phyloP scores from a whole-genome alignment of 2,888 invertebrate genomes.

The Xestia ashworthii region DNA sequence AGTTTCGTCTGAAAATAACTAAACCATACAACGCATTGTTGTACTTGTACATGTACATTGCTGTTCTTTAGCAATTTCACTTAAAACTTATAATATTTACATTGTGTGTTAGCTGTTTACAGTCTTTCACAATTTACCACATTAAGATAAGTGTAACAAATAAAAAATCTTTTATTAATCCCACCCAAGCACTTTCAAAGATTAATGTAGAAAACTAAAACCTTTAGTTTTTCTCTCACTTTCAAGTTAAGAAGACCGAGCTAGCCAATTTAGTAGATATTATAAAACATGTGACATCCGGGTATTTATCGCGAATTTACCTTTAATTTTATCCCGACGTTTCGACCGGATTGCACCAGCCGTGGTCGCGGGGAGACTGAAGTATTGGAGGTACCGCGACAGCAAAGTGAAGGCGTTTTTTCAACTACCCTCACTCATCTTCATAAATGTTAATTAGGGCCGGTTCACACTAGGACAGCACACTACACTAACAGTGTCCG shows the following conservation, averaged over 20 bases:
- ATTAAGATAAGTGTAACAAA: neutral
- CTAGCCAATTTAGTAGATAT: slow-evolving; percentile 8
- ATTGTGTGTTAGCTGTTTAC: neutral
- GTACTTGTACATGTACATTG: neutral
- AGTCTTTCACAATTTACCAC: neutral
- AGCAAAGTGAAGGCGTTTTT: too few relatives aligned
- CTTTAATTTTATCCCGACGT: too few relatives aligned
- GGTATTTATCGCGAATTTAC: too few relatives aligned
- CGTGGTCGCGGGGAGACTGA: too few relatives aligned
- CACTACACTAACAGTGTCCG: too few relatives aligned
- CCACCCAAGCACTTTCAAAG: too few relatives aligned
- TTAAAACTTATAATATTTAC: neutral
- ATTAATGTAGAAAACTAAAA: neutral
- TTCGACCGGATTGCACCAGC: too few relatives aligned
- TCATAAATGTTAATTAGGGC: too few relatives aligned
- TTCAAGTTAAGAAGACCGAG: slow-evolving; percentile 6
- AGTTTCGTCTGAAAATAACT: neutral
- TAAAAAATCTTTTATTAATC: neutral
- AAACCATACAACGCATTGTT: neutral
- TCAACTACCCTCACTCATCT: too few relatives aligned
- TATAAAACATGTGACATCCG: too few relatives aligned
- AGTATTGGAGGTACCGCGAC: too few relatives aligned
- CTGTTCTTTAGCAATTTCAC: neutral
- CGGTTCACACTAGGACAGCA: too few relatives aligned
- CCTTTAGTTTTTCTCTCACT: neutral